phyloP scores from a whole-genome alignment of 2,113 vertebrate species.

The Petroica traversi region DNA sequence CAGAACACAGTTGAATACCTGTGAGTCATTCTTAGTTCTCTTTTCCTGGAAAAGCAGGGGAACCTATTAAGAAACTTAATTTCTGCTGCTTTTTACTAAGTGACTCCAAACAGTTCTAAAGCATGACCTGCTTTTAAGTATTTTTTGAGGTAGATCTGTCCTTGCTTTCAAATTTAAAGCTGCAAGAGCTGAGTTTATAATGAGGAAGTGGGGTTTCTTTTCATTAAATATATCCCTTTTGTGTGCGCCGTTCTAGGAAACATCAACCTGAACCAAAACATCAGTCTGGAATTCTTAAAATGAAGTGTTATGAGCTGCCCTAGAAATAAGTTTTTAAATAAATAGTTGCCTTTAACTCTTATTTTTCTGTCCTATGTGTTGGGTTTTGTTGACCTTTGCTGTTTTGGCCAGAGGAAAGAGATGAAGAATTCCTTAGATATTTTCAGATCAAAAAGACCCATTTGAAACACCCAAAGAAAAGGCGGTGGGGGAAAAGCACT shows the following conservation, averaged over 20 bases:
- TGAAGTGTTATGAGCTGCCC: background rate
- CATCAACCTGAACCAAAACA: background rate
- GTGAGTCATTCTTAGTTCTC: background rate
- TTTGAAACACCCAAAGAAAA: background rate
- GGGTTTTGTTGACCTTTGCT: background rate
- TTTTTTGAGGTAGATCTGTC: background rate
- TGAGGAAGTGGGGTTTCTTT: background rate
- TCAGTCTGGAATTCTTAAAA: background rate
- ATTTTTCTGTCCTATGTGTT: rapidly evolving
- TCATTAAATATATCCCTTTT: background rate
- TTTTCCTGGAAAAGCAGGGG: background rate
- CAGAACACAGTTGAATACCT: background rate
- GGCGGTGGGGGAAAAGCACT: background rate
- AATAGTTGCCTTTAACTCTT: background rate
- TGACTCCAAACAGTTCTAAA: background rate
- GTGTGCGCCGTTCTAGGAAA: background rate
- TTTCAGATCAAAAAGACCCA: background rate
- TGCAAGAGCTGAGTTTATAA: background rate
- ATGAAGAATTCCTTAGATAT: background rate
- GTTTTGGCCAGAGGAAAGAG: background rate
- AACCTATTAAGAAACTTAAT: background rate
- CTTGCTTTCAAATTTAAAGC: background rate
- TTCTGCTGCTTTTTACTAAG: background rate
- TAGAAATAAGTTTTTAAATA: background rate
- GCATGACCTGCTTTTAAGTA: background rate